Conservation (phyloP, 2,888 invertebrate species). For the Drosophila austrosaltans region DNA sequence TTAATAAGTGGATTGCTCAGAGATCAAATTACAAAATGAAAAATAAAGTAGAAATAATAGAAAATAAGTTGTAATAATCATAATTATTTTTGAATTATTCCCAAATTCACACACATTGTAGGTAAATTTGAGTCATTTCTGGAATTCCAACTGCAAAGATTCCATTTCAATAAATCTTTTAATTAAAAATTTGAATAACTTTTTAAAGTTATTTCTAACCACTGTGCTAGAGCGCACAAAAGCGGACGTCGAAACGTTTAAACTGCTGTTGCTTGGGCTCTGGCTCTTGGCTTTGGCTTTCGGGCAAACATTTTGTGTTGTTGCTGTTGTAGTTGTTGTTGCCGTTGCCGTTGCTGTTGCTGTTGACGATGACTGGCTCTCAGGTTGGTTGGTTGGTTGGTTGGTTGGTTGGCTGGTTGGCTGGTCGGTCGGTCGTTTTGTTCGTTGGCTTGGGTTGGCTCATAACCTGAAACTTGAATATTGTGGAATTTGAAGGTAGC, state of each 20-base stretch:
- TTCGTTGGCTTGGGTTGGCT: conserved; percentile 60
- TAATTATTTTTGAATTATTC: too few species aligned
- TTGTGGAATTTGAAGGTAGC: conserved; percentile 79
- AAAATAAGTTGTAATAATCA: too few species aligned
- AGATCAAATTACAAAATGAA: too few species aligned
- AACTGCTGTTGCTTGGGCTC: conserved; percentile 53
- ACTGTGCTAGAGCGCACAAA: conserved; percentile 40
- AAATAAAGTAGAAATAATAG: too few species aligned
- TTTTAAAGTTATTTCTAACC: conserved; percentile 15
- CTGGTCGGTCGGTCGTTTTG: conserved; percentile 37
- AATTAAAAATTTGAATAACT: not conserved
- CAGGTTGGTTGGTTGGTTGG: conserved; percentile 29
- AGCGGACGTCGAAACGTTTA: conserved; percentile 64
- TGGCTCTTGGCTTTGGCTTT: conserved; percentile 72
- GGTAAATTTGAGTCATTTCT: too few species aligned
- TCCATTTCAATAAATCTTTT: not conserved
- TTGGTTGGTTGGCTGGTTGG: conserved; percentile 52
- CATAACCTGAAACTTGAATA: conserved; percentile 79
- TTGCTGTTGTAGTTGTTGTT: conserved; percentile 38
- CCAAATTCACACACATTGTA: too few species aligned
- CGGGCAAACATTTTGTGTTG: conserved; percentile 71
- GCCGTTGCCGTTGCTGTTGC: conserved; percentile 56
- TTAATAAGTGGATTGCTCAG: too few species aligned
- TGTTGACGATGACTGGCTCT: conserved; percentile 74
- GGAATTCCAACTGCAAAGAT: too few species aligned